A percentile compares a stretch with the other conserved stretches of the same genome.
phyloP scores from a whole-genome alignment of 2,888 invertebrate species.

The Gortyna flavago region DNA sequence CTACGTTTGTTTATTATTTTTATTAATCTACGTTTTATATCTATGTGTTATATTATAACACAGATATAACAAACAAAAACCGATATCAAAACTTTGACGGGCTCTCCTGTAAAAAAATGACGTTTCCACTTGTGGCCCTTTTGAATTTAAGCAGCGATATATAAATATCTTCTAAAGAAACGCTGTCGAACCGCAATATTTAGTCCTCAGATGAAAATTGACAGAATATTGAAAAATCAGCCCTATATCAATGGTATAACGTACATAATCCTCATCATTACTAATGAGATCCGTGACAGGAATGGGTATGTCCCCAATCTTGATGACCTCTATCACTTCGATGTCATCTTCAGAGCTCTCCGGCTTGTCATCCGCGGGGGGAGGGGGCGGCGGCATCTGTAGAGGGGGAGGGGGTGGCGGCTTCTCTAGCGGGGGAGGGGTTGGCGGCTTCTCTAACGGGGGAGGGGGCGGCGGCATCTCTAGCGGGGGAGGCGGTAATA shows the following conservation, averaged over 20 bases:
- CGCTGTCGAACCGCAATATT: neutral
- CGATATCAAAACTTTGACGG: no score
- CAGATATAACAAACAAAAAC: no score
- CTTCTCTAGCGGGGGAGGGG: constrained; percentile 30
- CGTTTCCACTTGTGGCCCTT: no score
- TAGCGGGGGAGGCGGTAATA: constrained; percentile 53
- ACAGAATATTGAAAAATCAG: neutral
- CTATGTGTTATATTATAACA: no score
- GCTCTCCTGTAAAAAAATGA: no score
- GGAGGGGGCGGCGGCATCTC: constrained; percentile 30
- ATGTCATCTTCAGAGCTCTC: constrained; percentile 68
- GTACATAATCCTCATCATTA: constrained; percentile 78
- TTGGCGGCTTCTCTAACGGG: constrained; percentile 70
- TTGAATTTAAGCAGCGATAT: no score
- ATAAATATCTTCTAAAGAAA: no score
- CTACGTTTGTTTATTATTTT: no score
- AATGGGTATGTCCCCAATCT: constrained; percentile 79
- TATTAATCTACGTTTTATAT: no score
- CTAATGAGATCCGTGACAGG: constrained; percentile 75
- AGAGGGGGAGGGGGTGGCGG: constrained; percentile 61
- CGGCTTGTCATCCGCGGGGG: constrained; percentile 43
- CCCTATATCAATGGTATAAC: constrained; percentile 45
- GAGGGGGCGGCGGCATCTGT: constrained; percentile 29
- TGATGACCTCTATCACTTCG: constrained; percentile 75
- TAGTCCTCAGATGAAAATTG: no score